Conservation (phyloP, 2,797 vertebrate species). For the Sebastes vulpes region DNA sequence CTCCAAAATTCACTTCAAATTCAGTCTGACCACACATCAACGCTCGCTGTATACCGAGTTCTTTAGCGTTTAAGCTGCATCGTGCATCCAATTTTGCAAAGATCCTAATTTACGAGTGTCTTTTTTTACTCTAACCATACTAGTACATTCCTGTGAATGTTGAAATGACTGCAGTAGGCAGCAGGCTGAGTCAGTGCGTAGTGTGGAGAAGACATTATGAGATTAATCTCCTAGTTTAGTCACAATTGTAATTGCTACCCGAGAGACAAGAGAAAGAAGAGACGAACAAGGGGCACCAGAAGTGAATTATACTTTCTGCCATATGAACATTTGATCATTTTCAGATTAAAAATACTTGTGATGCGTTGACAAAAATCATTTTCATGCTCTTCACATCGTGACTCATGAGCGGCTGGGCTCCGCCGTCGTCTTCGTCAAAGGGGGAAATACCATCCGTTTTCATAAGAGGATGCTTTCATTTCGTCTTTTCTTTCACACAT, state of each 20-base stretch:
- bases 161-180: conserved; percentile 36
- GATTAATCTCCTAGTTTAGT: conserved; percentile 52
- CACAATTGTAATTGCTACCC: conserved; percentile 51
- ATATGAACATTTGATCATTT: conserved; percentile 59
- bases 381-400: conserved; percentile 54
- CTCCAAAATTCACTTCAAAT: not conserved
- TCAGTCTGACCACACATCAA: not conserved
- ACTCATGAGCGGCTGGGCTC: conserved; percentile 33
- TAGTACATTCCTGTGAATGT: not conserved
- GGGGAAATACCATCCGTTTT: conserved; percentile 45
- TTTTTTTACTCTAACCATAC: not conserved
- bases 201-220: conserved; percentile 31
- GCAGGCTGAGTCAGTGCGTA: conserved; percentile 38
- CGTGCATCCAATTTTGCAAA: not conserved
- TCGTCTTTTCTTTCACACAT: conserved; percentile 64
- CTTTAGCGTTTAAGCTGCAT: not conserved
- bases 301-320: conserved; percentile 18
- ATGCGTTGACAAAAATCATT: conserved; percentile 38
- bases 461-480: conserved; percentile 59
- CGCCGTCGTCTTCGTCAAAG: conserved; percentile 16
- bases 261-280: conserved; percentile 23
- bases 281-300: conserved; percentile 5
- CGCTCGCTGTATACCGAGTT: not conserved
- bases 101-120: not conserved
- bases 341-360: conserved; percentile 54